Conservation (phyloP, 2,888 invertebrate genomes). For the Chrysolina americana region DNA sequence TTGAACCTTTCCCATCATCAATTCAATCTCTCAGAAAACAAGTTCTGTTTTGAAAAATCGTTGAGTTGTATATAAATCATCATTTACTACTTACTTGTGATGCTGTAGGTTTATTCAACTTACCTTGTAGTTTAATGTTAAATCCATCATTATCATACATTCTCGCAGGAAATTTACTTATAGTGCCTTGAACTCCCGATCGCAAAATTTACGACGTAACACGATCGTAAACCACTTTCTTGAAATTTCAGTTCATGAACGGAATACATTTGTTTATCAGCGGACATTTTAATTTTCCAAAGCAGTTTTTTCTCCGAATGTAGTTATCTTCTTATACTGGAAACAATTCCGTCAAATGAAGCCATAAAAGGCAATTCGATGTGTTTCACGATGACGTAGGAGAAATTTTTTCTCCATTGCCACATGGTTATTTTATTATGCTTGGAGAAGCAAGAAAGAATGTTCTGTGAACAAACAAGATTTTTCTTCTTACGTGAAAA, state of each 20-base stretch:
- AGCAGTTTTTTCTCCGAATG: conserved; percentile 41
- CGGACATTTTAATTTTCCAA: conserved; percentile 51
- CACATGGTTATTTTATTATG: not conserved
- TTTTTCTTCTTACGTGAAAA: too few relatives aligned
- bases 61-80: too few relatives aligned
- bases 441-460: not conserved
- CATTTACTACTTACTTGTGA: too few relatives aligned
- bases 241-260: conserved; percentile 41
- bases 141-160: conserved; percentile 28
- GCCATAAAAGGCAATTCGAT: not conserved
- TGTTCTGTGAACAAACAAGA: too few relatives aligned
- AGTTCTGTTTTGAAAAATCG: too few relatives aligned
- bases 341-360: conserved; percentile 55
- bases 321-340: conserved; percentile 46
- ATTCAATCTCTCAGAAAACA: too few relatives aligned
- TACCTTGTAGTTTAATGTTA: not conserved
- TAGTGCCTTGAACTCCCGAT: conserved; percentile 29
- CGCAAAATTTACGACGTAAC: conserved; percentile 44
- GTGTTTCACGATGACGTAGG: not conserved
- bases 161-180: conserved; percentile 33
- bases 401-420: not conserved
- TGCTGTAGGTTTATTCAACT: not conserved
- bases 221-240: conserved; percentile 44
- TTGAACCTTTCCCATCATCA: too few relatives aligned
- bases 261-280: conserved; percentile 50